Conservation (phyloP, 2,113 vertebrate genomes). For the Pituophis catenifer region DNA sequence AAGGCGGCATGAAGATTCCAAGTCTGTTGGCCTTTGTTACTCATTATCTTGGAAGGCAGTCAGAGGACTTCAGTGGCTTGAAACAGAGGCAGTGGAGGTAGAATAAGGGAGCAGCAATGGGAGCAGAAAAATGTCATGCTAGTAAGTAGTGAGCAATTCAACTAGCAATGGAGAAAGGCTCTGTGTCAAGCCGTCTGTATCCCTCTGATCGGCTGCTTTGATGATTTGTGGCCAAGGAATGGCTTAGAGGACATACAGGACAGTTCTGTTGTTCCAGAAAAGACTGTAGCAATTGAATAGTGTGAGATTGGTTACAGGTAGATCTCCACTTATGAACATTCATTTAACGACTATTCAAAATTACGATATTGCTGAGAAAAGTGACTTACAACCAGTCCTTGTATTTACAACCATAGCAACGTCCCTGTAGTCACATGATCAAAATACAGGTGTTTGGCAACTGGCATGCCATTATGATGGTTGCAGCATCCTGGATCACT, state of each 20-base stretch:
- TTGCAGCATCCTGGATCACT: not conserved
- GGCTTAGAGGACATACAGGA: not conserved
- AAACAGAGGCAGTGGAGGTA: not conserved
- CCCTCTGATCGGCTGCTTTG: not conserved
- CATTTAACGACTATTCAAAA: too few species aligned
- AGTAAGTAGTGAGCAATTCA: not conserved
- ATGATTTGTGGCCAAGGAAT: not conserved
- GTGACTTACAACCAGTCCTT: too few species aligned
- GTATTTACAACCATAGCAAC: too few species aligned
- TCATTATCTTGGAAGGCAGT: not conserved
- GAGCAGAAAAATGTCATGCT: not conserved
- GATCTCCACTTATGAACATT: too few species aligned
- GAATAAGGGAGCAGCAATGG: not conserved
- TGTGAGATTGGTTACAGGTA: not conserved
- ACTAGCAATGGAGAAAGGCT: not conserved
- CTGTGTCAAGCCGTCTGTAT: not conserved
- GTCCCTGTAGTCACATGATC: too few species aligned
- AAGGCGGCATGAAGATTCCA: not conserved
- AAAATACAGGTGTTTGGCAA: too few species aligned
- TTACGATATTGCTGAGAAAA: too few species aligned
- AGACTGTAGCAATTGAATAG: not conserved
- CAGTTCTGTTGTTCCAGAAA: not conserved
- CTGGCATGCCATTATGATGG: not conserved
- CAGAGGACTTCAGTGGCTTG: not conserved
- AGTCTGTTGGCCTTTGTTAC: not conserved